Percentiles rank a stretch among this genome's conserved stretches.
Conservation (phyloP, 2,797 vertebrate genomes). For the Tenualosa thibaudeaui region DNA sequence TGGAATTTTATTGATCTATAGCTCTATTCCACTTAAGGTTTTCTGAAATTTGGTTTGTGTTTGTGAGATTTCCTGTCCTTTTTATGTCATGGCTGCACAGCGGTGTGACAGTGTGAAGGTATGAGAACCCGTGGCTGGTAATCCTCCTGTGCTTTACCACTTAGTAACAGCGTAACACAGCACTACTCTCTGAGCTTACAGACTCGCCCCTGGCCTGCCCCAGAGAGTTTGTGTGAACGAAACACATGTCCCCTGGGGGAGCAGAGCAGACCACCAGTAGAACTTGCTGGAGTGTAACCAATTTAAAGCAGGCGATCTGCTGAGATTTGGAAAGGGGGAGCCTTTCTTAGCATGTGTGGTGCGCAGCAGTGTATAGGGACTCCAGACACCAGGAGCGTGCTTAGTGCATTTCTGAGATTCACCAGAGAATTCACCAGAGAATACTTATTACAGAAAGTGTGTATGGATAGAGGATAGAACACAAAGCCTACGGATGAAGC, state of each 20-base stretch:
- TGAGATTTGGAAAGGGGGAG: background rate
- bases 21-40: background rate
- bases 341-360: background rate
- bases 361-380: background rate
- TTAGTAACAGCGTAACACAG: constrained; percentile 4
- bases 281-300: background rate
- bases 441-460: background rate
- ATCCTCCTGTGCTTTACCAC: constrained; percentile 44
- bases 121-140: constrained; percentile 22
- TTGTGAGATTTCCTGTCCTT: background rate
- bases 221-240: background rate
- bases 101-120: background rate
- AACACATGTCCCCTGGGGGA: background rate
- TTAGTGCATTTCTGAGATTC: constrained; percentile 26
- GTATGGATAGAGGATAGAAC: background rate
- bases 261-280: background rate
- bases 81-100: background rate
- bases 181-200: background rate
- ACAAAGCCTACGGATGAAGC: background rate
- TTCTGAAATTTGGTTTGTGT: background rate
- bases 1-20: background rate
- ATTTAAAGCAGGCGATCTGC: background rate
- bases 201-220: background rate
- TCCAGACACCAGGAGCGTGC: background rate
- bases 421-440: too few species aligned